Conservation (phyloP, 2,888 invertebrate genomes). For the Agonum fuliginosum region DNA sequence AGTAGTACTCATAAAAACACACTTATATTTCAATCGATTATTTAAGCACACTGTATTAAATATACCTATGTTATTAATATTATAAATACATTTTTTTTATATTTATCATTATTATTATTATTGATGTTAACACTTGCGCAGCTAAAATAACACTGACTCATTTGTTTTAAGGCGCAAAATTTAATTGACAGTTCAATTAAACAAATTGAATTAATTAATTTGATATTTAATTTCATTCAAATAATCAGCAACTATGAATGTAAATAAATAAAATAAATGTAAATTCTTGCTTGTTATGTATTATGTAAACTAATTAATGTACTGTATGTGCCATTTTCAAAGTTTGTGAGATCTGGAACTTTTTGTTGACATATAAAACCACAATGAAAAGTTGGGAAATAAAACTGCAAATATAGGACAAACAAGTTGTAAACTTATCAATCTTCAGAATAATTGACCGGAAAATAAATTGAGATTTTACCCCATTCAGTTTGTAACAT, state of each 20-base stretch:
- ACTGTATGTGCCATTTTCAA: not conserved
- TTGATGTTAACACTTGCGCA: no score
- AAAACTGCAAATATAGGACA: slow-evolving; percentile 45
- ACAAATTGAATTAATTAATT: slow-evolving; percentile 9
- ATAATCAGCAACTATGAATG: not conserved
- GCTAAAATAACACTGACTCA: no score
- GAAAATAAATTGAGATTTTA: slow-evolving; percentile 19
- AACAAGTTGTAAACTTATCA: slow-evolving; percentile 50
- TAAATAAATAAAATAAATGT: slow-evolving; percentile 5
- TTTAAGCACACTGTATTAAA: no score
- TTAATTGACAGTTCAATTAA: slow-evolving; percentile 6
- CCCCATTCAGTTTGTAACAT: slow-evolving; percentile 13
- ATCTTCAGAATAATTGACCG: slow-evolving; percentile 45
- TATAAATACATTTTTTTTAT: no score
- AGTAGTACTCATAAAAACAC: no score
- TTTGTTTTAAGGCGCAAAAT: no score
- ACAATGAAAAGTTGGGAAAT: slow-evolving; percentile 16
- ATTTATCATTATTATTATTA: no score
- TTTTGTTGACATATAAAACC: not conserved
- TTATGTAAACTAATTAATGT: slow-evolving; percentile 4
- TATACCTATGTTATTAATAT: no score
- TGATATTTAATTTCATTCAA: slow-evolving; percentile 33
- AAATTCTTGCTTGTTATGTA: not conserved
- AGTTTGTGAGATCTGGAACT: no score
- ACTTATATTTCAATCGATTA: no score